Evolutionary conservation across 2,888 invertebrate species (phyloP).

Genomic region (Pomacea canaliculata): DNA sequence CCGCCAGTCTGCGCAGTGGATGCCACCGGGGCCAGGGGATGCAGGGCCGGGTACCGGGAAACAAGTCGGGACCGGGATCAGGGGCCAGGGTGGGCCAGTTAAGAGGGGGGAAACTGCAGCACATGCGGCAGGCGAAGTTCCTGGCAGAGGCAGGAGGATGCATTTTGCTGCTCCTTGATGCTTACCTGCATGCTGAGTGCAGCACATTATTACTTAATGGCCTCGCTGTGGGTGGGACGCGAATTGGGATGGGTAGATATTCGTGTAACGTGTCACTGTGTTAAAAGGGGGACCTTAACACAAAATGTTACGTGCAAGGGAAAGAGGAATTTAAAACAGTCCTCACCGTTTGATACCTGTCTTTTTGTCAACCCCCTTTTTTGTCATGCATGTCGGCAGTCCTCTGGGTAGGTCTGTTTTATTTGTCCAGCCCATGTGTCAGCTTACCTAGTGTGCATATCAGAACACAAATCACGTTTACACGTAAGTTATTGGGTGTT

Average conservation of each 20-base stretch:
- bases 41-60: conserved; percentile 38
- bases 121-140: conserved; percentile 12
- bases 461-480: no score
- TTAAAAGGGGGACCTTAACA: conserved; percentile 8
- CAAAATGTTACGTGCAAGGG: conserved; percentile 14
- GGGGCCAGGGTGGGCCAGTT: conserved; percentile 56
- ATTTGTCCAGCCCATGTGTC: neutral
- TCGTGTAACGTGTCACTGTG: conserved; percentile 32
- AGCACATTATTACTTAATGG: neutral
- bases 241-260: conserved; percentile 54
- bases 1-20: neutral
- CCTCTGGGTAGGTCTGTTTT: conserved; percentile 7
- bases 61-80: conserved; percentile 46
- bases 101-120: conserved; percentile 50
- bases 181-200: neutral
- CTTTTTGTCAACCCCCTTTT: conserved; percentile 7
- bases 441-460: neutral
- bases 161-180: neutral
- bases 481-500: neutral
- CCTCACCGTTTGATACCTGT: conserved; percentile 4
- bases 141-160: conserved; percentile 10
- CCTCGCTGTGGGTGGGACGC: conserved; percentile 49
- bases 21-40: conserved; percentile 6
- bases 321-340: conserved; percentile 8
- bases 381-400: conserved; percentile 15